Evolutionary conservation across 2,888 invertebrate genomes (phyloP), one percentile per base, ranked within the genome.

Genomic region (Lacanobia wlatinum): DNA sequence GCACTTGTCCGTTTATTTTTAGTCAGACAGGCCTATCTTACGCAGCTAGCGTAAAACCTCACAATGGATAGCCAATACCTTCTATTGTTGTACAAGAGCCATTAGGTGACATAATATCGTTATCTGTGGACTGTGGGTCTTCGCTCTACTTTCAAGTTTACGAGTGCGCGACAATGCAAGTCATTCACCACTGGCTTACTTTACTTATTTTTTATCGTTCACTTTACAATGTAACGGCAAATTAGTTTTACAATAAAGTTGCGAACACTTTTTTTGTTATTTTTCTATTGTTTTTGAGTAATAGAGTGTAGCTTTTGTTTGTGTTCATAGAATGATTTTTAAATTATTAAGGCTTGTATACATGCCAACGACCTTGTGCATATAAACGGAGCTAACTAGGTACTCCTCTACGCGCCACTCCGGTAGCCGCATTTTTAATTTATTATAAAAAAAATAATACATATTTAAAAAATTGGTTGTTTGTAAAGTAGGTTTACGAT

Each of bases 101-200:
- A 75, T 61, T 60, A 70, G 23, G 63, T 61, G 81, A 76, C 65
- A 78, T 81, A 76, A 81, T 60, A 52, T 63, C n/a, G 38, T 76
- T 58, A 80, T 80, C 81, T 43, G 28, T 56, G 23, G 55, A 60
- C 81, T 43, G 38, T 52, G 23, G 55, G 63, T 63, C 18, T 77
- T 65, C 34, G 78, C 4, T 77, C 79, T 14, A 79, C 80, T 82
- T 80, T 60, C 21, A 60, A 58, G 53, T 78, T 82, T 69, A 73
- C 79, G 59, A 82, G 77, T 46, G 18, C 7, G 46, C 64, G 53
- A 59, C 46, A 40, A 34, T 59, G 66, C 82, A 70, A 64, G 64
- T 80, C 60, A 80, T 64, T 78, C 38, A 64, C 23, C 63, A 48
- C 21, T 14, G 9, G 10, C n/a, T 34, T 61, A 65, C 9, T 34